These are phyloP conservation scores for Pristionchus arcanus DNA, from an alignment of 2,888 invertebrate species.

Conservation along the genomic window DNA sequence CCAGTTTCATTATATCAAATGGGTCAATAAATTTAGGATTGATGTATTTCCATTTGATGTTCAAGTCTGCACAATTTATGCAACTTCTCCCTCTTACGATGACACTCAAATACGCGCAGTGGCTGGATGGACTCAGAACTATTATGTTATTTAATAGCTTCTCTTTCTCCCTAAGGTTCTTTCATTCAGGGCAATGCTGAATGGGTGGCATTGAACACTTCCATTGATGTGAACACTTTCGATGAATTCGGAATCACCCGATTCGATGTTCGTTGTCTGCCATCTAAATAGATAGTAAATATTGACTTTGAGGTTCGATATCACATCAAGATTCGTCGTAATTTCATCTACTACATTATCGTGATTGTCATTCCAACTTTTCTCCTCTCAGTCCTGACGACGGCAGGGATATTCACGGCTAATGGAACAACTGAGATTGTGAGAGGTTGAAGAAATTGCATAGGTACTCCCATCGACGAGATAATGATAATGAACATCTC, in stretches of 20 bases:
- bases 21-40: not conserved
- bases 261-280: not conserved
- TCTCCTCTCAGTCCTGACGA: not conserved
- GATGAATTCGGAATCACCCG: not conserved
- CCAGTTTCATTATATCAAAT: not conserved
- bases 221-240: not conserved
- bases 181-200: not conserved
- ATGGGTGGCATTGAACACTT: not conserved
- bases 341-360: conserved; percentile 14
- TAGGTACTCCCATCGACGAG: no score
- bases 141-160: not conserved
- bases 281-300: not conserved
- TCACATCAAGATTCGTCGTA: not conserved
- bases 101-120: not conserved
- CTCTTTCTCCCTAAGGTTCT: not conserved
- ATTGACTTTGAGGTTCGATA: not conserved
- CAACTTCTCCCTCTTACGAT: not conserved
- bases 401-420: conserved; percentile 5
- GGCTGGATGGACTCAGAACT: not conserved
- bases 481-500: not conserved
- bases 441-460: not conserved
- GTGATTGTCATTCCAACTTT: conserved; percentile 23
- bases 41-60: not conserved
- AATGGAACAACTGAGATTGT: conserved; percentile 4
- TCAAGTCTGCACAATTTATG: not conserved